phyloP scores from a whole-genome alignment of 2,113 vertebrate genomes.

The Solenodon paradoxus region DNA sequence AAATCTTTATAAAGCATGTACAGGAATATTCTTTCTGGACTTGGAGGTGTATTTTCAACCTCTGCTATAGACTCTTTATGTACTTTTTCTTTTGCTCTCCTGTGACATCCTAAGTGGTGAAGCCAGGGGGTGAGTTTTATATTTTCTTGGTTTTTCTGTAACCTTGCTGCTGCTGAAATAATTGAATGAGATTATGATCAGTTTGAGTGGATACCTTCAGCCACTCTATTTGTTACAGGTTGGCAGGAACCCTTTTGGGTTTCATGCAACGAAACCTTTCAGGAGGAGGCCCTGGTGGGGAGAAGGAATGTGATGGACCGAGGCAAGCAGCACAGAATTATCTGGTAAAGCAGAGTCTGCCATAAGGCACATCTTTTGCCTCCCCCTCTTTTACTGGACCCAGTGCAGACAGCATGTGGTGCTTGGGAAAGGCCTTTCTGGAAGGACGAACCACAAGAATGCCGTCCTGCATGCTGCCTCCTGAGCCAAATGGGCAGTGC shows the following conservation, averaged over 20 bases:
- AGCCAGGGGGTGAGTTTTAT: not conserved
- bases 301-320: not conserved
- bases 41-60: not conserved
- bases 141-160: not conserved
- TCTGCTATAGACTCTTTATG: not conserved
- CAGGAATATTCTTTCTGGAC: not conserved
- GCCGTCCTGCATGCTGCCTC: slow-evolving; percentile 1
- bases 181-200: not conserved
- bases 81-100: not conserved
- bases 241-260: not conserved
- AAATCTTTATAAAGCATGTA: not conserved
- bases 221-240: not conserved
- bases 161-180: not conserved
- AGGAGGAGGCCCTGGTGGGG: not conserved
- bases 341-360: not conserved
- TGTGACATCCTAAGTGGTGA: not conserved
- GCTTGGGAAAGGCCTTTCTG: slow-evolving; percentile 43
- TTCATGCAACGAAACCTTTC: not conserved
- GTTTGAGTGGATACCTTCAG: not conserved
- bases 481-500: not conserved
- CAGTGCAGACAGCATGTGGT: not conserved
- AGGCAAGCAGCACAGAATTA: not conserved
- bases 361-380: not conserved
- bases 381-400: not conserved
- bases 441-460: slow-evolving; percentile 36